These are phyloP conservation scores for Coluber constrictor DNA, from an alignment of 2,797 vertebrate genomes.

Conservation along the genomic window DNA sequence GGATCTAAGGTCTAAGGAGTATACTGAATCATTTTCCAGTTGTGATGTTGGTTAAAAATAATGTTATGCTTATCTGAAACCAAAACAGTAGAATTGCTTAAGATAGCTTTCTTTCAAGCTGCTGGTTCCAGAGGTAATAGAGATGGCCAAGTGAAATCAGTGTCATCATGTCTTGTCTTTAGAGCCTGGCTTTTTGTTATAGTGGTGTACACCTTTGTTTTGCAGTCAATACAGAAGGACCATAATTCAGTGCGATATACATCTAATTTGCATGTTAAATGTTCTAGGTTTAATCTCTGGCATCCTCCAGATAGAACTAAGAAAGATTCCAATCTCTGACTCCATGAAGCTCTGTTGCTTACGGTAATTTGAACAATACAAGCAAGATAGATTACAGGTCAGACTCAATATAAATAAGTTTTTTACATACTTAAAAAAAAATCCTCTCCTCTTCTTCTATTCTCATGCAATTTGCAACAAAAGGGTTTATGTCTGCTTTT, in stretches of 20 bases:
- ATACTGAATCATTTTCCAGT: neutral
- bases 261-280: neutral
- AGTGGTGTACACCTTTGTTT: neutral
- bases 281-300: neutral
- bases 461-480: neutral
- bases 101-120: neutral
- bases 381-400: neutral
- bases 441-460: too few species aligned
- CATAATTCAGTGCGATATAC: neutral
- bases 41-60: neutral
- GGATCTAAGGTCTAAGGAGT: neutral
- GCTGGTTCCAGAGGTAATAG: neutral
- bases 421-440: neutral
- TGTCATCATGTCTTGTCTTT: neutral
- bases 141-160: neutral
- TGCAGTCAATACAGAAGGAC: neutral
- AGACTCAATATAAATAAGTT: neutral
- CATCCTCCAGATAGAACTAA: neutral
- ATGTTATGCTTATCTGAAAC: neutral
- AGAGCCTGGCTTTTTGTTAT: neutral
- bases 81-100: neutral
- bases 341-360: neutral
- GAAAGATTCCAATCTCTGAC: neutral
- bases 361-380: neutral
- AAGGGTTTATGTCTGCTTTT: neutral